Percentiles rank a stretch among this genome's conserved stretches.
Conservation (phyloP, 2,113 vertebrate genomes). For the Ranitomeya imitator region DNA sequence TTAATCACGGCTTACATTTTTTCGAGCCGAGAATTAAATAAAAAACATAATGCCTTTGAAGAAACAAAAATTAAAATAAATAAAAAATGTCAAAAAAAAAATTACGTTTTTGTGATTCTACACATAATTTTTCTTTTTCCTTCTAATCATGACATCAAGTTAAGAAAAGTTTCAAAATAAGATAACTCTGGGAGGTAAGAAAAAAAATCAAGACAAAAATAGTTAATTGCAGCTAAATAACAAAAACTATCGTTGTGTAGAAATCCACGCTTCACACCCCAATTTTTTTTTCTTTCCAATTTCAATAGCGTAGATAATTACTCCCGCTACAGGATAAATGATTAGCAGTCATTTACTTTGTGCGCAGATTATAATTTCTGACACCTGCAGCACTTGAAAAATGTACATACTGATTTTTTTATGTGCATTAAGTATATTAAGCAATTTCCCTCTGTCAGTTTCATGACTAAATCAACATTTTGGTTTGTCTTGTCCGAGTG, state of each 20-base stretch:
- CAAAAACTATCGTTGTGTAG: slow-evolving; percentile 34
- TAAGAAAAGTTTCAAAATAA: slow-evolving; percentile 57
- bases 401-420: slow-evolving; percentile 50
- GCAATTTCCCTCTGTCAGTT: slow-evolving; percentile 45
- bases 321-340: slow-evolving; percentile 57
- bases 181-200: slow-evolving; percentile 51
- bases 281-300: slow-evolving; percentile 39
- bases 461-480: slow-evolving; percentile 46
- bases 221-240: slow-evolving; percentile 41
- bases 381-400: slow-evolving; percentile 58
- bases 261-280: slow-evolving; percentile 33
- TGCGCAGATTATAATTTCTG: slow-evolving; percentile 52
- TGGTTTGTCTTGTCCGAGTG: slow-evolving; percentile 44
- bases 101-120: no score
- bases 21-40: slow-evolving; percentile 69
- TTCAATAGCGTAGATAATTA: slow-evolving; percentile 55
- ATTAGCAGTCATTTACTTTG: slow-evolving; percentile 57
- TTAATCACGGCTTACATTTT: slow-evolving; percentile 73
- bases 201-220: slow-evolving; percentile 55
- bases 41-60: slow-evolving; percentile 72
- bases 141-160: slow-evolving; percentile 58
- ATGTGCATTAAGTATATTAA: slow-evolving; percentile 57
- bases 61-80: slow-evolving; percentile 61
- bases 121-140: slow-evolving; percentile 59
- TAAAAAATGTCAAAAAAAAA: slow-evolving; percentile 62